These are phyloP conservation scores for Stenichneumon culpator DNA, from an alignment of 2,888 invertebrate species.

Conservation along the genomic window DNA sequence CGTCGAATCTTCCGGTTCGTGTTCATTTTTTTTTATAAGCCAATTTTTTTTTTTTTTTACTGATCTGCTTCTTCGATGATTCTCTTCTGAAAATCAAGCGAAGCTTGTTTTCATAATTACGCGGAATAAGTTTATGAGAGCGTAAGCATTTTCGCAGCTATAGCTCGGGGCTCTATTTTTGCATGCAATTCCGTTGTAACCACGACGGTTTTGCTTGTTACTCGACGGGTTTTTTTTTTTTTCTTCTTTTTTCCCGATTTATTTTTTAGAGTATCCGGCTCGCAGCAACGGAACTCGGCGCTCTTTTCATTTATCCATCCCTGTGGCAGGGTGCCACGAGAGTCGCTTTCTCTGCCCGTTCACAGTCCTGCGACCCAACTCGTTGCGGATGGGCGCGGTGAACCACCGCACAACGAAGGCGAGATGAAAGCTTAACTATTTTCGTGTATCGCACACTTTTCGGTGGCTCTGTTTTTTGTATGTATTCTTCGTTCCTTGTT, in stretches of 20 bases:
- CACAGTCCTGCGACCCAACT: slow-evolving; percentile 39
- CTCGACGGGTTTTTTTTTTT: slow-evolving; percentile 7
- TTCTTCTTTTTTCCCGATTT: slow-evolving; percentile 11
- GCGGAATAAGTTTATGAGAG: background rate
- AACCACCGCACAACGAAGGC: slow-evolving; percentile 21
- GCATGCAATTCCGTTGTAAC: slow-evolving; percentile 3
- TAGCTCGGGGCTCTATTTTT: background rate
- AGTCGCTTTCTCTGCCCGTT: slow-evolving; percentile 21
- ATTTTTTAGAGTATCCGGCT: slow-evolving; percentile 33
- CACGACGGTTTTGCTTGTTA: slow-evolving; percentile 1
- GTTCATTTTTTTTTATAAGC: background rate
- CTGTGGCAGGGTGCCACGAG: slow-evolving; percentile 47
- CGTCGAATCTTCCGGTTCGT: slow-evolving; percentile 1
- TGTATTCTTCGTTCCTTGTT: background rate
- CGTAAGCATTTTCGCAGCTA: background rate
- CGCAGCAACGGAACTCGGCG: slow-evolving; percentile 10
- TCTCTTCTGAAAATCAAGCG: background rate
- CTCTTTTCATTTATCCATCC: slow-evolving; percentile 53
- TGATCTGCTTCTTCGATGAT: background rate
- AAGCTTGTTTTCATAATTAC: background rate
- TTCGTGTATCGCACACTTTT: slow-evolving; percentile 14
- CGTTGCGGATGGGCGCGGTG: slow-evolving; percentile 28
- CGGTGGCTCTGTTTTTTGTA: no score
- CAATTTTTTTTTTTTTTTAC: slow-evolving; percentile 7
- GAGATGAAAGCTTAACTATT: slow-evolving; percentile 41